These are phyloP conservation scores for Ptychoptera contaminata DNA, from an alignment of 2,888 invertebrate genomes.

Conservation along the genomic window DNA sequence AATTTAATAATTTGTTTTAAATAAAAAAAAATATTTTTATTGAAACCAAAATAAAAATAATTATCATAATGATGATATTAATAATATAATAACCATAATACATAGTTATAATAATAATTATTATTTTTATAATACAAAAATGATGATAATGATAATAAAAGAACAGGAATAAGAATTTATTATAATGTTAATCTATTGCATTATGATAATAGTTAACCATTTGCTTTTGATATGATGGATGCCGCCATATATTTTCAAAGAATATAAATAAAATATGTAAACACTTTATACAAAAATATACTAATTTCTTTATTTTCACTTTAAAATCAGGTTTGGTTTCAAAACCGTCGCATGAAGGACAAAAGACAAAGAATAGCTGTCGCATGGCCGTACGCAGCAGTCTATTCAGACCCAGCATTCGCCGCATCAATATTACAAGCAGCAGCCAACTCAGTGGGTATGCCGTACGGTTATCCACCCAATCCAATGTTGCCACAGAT, in stretches of 20 bases:
- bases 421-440: conserved; percentile 87
- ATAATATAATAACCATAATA: no score
- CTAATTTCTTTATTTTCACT: conserved; percentile 9
- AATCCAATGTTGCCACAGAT: conserved; percentile 35
- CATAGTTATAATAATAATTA: no score
- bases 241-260: neutral
- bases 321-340: conserved; percentile 77
- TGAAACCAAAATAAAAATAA: neutral
- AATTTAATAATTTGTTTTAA: neutral
- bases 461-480: conserved; percentile 45
- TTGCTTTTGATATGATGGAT: neutral
- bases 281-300: neutral
- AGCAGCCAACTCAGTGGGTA: conserved; percentile 55
- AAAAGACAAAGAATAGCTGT: conserved; percentile 89
- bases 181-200: no score
- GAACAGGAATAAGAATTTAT: no score
- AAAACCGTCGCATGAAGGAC: conserved; percentile 47
- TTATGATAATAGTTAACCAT: neutral
- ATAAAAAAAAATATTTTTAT: neutral
- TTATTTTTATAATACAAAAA: no score
- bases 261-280: neutral
- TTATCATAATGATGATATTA: no score
- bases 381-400: conserved; percentile 89
- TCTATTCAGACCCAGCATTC: conserved; percentile 85
- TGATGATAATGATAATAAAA: no score